Evolutionary conservation across 1,140 invertebrate species (phyloP), one percentile per base, ranked within the genome.

Genomic region (Drosophila lini): DNA sequence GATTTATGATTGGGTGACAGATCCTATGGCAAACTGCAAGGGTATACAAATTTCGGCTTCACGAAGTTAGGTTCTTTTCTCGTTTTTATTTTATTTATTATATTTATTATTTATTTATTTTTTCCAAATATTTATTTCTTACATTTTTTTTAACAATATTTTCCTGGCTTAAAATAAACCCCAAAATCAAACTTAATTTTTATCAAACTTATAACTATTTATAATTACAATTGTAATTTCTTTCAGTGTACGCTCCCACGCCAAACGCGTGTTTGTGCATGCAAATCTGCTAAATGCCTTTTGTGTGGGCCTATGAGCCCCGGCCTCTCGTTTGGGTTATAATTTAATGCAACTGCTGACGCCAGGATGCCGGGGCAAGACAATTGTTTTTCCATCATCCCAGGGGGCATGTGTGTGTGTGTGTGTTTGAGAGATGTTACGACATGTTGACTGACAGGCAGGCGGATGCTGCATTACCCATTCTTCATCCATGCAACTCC

Each of bases 211-310:
- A 22, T 13, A 5, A 11, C 8, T 31, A 6, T 28, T 31, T 11
- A 0, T 25, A 15, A 22, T 4, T 22, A 1, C 7, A 13, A 31
- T 13, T 13, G 3, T 3, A 25, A 7, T 55, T 25, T 22, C 34
- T 15, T 1, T 0, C 13, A 55, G 36, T 55, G 32, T 13, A 8
- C 0, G 31, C 57, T 42, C 7, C 11, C 36, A 3, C 38, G 32
- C 8, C 44, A 41, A 42, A 13, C 47, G 52, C 68, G 52, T 71
- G 68, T 41, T 70, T 71, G n/a, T 58, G 68, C 67, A 71, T 71
- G 65, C 65, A 73, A 73, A 73, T 50, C 69, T 41, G 67, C 44
- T 73, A 71, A 71, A 73, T 73, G 67, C 69, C 52, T 68, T 62
- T 36, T 52, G 60, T 68, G 60, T 65, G 28, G 28, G 3, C 28